Conservation (phyloP, 2,113 vertebrate genomes). For the Melanotaenia duboulayi region DNA sequence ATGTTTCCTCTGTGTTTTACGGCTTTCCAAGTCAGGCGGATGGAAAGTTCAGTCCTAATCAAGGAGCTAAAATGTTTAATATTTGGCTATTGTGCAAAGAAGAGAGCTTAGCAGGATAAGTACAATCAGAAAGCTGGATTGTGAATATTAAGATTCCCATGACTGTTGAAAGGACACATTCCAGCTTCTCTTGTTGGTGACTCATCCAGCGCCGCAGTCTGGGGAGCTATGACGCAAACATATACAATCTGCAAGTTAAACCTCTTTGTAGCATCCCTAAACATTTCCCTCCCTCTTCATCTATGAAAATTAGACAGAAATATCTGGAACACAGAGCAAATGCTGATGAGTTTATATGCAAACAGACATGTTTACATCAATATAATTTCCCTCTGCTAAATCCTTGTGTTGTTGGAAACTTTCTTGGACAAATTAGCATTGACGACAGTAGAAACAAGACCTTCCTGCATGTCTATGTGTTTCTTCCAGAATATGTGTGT, state of each 20-base stretch:
- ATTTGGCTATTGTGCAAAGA: constrained; percentile 31
- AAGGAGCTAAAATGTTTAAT: constrained; percentile 31
- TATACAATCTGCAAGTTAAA: constrained; percentile 23
- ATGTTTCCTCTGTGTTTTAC: constrained; percentile 19
- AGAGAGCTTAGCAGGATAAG: constrained; percentile 23
- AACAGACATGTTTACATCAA: constrained; percentile 66
- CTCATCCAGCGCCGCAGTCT: constrained; percentile 37
- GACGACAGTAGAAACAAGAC: constrained; percentile 52
- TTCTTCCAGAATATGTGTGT: constrained; percentile 16
- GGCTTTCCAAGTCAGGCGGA: constrained; percentile 26
- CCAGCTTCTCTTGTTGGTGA: constrained; percentile 49
- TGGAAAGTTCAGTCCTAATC: constrained; percentile 29
- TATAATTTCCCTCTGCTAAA: constrained; percentile 55
- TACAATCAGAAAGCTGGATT: constrained; percentile 50
- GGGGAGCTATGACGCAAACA: constrained; percentile 62
- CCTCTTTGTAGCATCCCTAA: constrained; percentile 33
- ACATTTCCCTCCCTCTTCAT: constrained; percentile 52
- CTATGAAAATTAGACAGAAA: constrained; percentile 48
- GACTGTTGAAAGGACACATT: constrained; percentile 60
- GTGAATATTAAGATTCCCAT: constrained; percentile 68
- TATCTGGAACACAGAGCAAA: constrained; percentile 41
- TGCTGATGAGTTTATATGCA: constrained; percentile 70
- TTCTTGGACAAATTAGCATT: constrained; percentile 47
- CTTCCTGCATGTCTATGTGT: constrained; percentile 23
- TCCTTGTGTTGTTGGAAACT: constrained; percentile 47